These are phyloP conservation scores for Hermaeophaga mercurialis DNA, from an alignment of 2,888 invertebrate species.

Conservation along the genomic window DNA sequence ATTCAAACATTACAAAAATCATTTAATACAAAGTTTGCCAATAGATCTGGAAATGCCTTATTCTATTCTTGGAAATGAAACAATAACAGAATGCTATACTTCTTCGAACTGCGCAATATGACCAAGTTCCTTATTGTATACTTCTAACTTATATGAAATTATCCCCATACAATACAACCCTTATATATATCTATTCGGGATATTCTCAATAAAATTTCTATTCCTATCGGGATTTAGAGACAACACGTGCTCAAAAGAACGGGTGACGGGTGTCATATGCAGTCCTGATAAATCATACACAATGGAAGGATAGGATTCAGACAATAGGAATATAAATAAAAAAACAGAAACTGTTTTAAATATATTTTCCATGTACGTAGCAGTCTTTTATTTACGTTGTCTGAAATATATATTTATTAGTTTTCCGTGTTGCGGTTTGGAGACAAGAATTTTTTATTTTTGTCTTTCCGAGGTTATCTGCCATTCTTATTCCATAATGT, in stretches of 20 bases:
- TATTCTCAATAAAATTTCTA: slow-evolving; percentile 27
- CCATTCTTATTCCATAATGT: too few species aligned
- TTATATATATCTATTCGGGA: slow-evolving; percentile 20
- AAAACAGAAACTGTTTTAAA: slow-evolving; percentile 19
- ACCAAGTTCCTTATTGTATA: too few species aligned
- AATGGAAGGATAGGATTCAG: slow-evolving; percentile 21
- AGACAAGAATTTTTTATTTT: slow-evolving; percentile 5
- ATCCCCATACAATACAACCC: slow-evolving; percentile 8
- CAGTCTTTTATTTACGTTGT: slow-evolving; percentile 11
- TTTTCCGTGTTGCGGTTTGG: slow-evolving; percentile 4
- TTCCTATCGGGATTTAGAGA: slow-evolving; percentile 28
- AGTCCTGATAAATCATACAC: slow-evolving; percentile 26
- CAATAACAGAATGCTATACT: too few species aligned
- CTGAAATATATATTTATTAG: slow-evolving; percentile 16
- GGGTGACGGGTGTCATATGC: slow-evolving; percentile 29
- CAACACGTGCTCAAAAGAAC: slow-evolving; percentile 27
- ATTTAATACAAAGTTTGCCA: too few species aligned
- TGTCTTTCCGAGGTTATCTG: too few species aligned
- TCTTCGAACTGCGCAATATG: too few species aligned
- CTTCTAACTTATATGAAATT: slow-evolving; percentile 2
- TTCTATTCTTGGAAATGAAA: too few species aligned
- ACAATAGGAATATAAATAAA: slow-evolving; percentile 19
- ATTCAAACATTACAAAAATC: too few species aligned
- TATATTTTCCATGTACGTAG: slow-evolving; percentile 19
- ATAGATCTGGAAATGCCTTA: too few species aligned